These are phyloP conservation scores for Drosophila anomelani DNA, from an alignment of 2,888 invertebrate species.

Conservation along the genomic window DNA sequence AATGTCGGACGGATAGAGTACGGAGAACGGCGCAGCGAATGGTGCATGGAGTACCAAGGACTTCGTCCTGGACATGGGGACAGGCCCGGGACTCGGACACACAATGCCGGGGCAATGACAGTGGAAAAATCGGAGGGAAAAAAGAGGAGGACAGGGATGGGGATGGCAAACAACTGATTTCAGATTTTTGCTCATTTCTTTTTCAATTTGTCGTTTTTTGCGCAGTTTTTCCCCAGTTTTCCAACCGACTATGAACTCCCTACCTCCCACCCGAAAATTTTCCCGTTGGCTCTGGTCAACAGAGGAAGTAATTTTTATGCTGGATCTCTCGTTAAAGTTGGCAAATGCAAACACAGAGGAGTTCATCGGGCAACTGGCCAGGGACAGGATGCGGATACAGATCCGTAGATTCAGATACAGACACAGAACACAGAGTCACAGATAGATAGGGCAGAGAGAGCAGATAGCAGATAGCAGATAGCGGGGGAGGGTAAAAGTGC, in stretches of 20 bases:
- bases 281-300: conserved; percentile 51
- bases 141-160: background rate
- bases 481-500: conserved; percentile 50
- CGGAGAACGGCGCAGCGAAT: background rate
- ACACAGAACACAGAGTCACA: conserved; percentile 4
- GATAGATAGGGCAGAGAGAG: conserved; percentile 20
- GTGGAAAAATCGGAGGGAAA: conserved; percentile 13
- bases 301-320: conserved; percentile 68
- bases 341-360: conserved; percentile 51
- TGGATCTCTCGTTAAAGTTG: conserved; percentile 68
- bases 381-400: conserved; percentile 18
- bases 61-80: conserved; percentile 31
- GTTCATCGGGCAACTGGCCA: conserved; percentile 11
- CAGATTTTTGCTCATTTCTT: conserved; percentile 64
- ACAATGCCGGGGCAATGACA: conserved; percentile 44
- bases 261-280: background rate
- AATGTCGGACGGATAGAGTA: conserved; percentile 41
- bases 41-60: conserved; percentile 13
- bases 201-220: conserved; percentile 70
- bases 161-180: conserved; percentile 69
- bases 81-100: conserved; percentile 43
- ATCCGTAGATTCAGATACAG: conserved; percentile 21
- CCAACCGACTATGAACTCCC: background rate
- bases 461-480: conserved; percentile 3
- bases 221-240: conserved; percentile 51